Percentiles rank a stretch among this genome's conserved stretches.
Conservation (phyloP, 2,113 vertebrate species). For the Ranitomeya variabilis region DNA sequence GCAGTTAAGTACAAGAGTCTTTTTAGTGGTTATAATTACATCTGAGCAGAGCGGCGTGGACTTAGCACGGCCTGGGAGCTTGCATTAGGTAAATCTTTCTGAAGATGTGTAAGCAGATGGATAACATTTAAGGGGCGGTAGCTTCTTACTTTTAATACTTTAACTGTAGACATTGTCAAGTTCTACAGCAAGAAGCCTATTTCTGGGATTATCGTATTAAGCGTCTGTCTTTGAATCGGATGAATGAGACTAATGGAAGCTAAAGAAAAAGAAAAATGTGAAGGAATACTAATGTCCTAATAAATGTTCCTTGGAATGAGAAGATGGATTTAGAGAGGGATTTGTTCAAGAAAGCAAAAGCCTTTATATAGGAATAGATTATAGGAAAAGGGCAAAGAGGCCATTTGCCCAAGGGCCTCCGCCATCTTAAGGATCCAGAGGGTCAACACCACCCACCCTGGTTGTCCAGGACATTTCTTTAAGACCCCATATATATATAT, state of each 20-base stretch:
- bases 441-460: neutral
- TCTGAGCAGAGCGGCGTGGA: neutral
- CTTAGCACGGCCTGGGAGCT: neutral
- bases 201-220: slow-evolving; percentile 39
- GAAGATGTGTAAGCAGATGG: slow-evolving; percentile 24
- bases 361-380: neutral
- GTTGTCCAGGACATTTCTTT: too few species aligned
- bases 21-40: slow-evolving; percentile 51
- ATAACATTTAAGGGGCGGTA: slow-evolving; percentile 15
- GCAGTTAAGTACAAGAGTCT: slow-evolving; percentile 16
- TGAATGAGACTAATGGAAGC: slow-evolving; percentile 22
- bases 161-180: slow-evolving; percentile 29
- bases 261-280: neutral
- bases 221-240: slow-evolving; percentile 17
- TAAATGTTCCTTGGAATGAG: slow-evolving; percentile 22
- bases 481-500: too few species aligned
- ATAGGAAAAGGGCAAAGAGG: neutral
- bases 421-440: neutral
- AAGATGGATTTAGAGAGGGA: neutral
- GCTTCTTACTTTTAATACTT: slow-evolving; percentile 37
- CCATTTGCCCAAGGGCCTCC: neutral
- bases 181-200: slow-evolving; percentile 19
- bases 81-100: slow-evolving; percentile 1
- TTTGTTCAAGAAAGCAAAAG: neutral
- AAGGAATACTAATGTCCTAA: neutral